These are phyloP conservation scores for Caradrina kadenii DNA, from an alignment of 2,888 invertebrate genomes.

Conservation along the genomic window DNA sequence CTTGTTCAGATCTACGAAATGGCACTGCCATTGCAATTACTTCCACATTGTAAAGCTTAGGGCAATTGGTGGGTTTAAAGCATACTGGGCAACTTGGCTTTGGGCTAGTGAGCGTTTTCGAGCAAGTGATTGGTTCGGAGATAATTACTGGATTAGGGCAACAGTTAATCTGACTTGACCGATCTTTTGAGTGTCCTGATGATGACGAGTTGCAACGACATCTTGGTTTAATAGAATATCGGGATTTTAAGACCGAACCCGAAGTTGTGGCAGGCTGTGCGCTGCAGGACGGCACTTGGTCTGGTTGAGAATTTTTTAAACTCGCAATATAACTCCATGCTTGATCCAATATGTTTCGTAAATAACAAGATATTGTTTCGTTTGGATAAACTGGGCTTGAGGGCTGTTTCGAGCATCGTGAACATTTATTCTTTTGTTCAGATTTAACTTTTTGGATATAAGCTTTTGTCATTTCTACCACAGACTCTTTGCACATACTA, in stretches of 20 bases:
- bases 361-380: slow-evolving; percentile 3
- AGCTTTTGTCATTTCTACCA: slow-evolving; percentile 22
- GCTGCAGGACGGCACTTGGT: not conserved
- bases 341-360: slow-evolving; percentile 35
- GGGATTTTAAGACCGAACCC: slow-evolving; percentile 2
- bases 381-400: not conserved
- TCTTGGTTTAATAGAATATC: not conserved
- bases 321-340: slow-evolving; percentile 38
- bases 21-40: not conserved
- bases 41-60: not conserved
- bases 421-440: slow-evolving; percentile 32
- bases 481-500: slow-evolving; percentile 37
- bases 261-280: not conserved
- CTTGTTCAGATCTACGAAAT: slow-evolving; percentile 12
- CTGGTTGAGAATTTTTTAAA: not conserved
- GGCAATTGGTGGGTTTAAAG: not conserved
- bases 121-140: not conserved
- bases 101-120: not conserved
- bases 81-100: slow-evolving; percentile 14
- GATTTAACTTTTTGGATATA: slow-evolving; percentile 31
- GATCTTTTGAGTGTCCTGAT: not conserved
- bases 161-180: not conserved
- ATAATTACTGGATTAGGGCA: not conserved
- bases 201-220: slow-evolving; percentile 8
- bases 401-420: slow-evolving; percentile 26